Conservation (phyloP, 2,797 vertebrate genomes). For the Tapera naevia region DNA sequence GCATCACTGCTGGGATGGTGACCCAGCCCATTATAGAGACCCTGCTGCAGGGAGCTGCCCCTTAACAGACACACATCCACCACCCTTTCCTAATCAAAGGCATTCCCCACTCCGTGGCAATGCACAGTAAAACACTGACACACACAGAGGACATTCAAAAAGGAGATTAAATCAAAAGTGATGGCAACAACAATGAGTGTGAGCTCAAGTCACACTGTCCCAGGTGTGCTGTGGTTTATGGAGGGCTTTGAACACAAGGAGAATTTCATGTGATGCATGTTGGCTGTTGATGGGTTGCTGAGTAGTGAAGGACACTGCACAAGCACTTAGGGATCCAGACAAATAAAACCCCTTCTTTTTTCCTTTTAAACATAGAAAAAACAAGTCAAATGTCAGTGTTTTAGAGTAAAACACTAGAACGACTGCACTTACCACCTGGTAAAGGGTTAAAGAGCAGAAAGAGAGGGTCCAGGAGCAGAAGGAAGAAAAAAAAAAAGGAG, state of each 20-base stretch:
- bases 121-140: background rate
- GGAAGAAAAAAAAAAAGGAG: conserved; percentile 49
- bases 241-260: background rate
- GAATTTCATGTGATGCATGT: background rate
- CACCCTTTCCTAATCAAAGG: background rate
- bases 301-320: conserved; percentile 10
- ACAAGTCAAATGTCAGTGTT: conserved; percentile 21
- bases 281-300: background rate
- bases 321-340: background rate
- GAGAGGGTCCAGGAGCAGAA: conserved; percentile 73
- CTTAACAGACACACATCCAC: background rate
- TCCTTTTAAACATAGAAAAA: conserved; percentile 7
- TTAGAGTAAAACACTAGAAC: conserved; percentile 63
- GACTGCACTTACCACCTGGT: conserved; percentile 83
- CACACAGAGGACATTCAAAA: background rate
- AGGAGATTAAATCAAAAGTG: background rate
- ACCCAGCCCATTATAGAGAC: background rate
- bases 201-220: background rate
- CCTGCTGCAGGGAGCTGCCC: background rate
- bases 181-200: background rate
- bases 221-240: background rate
- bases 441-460: conserved; percentile 71
- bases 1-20: background rate
- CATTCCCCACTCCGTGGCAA: background rate
- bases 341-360: background rate